Conservation (phyloP, 2,113 vertebrate species). For the Australoheros scitulus region DNA sequence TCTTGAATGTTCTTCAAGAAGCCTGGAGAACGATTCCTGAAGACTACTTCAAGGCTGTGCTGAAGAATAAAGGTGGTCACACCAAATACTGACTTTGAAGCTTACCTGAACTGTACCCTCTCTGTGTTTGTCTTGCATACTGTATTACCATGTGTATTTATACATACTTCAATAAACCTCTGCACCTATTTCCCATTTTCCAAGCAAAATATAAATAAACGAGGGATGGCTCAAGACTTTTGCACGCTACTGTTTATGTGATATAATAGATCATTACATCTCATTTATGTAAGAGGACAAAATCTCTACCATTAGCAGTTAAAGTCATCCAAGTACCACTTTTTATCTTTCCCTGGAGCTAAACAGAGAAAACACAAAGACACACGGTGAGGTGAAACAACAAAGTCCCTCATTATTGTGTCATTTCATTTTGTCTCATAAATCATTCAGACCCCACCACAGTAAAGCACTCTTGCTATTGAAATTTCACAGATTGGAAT, state of each 20-base stretch:
- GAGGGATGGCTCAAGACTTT: neutral
- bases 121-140: neutral
- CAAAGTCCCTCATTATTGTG: conserved; percentile 56
- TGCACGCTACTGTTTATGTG: neutral
- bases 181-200: neutral
- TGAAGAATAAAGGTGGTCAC: neutral
- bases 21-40: neutral
- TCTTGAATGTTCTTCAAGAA: neutral
- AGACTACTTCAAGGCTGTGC: neutral
- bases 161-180: neutral
- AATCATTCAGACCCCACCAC: conserved; percentile 56
- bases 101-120: neutral
- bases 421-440: conserved; percentile 56
- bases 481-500: conserved; percentile 56
- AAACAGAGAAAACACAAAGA: conserved; percentile 32
- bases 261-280: neutral
- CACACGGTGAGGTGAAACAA: conserved; percentile 25
- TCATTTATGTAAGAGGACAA: neutral
- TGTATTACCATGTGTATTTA: too few relatives aligned
- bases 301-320: neutral
- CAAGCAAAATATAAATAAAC: neutral
- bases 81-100: neutral
- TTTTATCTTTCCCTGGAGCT: conserved; percentile 7
- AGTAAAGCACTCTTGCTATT: conserved; percentile 40
- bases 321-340: conserved; percentile 21